A percentile compares a stretch with the other conserved stretches of the same genome.
These are phyloP conservation scores for Terebella lapidaria DNA, from an alignment of 2,888 invertebrate species.

Conservation along the genomic window DNA sequence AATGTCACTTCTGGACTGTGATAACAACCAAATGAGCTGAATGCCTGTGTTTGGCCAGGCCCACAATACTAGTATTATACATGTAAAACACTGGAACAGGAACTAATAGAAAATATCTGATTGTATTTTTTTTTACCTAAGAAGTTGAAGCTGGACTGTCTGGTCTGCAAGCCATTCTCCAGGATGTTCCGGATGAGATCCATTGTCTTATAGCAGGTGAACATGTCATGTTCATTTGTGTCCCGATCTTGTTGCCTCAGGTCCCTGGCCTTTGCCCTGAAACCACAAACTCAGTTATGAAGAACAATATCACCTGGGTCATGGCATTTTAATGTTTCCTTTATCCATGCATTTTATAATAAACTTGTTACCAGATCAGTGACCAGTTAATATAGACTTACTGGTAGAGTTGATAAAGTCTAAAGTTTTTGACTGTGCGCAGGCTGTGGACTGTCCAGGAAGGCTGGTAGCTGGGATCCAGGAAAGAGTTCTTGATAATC, in stretches of 20 bases:
- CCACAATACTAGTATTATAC: too few relatives aligned
- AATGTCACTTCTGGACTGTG: too few relatives aligned
- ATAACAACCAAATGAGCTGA: too few relatives aligned
- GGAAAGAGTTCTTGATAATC: neutral
- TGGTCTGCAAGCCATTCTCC: neutral
- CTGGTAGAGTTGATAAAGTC: neutral
- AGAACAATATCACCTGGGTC: too few relatives aligned
- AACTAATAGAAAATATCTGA: too few relatives aligned
- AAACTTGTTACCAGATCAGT: too few relatives aligned
- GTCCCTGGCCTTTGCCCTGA: neutral
- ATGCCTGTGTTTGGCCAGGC: too few relatives aligned
- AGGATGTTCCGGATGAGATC: neutral
- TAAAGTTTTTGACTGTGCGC: neutral
- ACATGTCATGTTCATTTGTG: neutral
- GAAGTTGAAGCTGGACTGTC: conserved; percentile 1
- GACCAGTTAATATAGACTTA: neutral
- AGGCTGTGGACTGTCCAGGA: neutral
- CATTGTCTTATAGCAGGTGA: neutral
- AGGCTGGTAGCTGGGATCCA: neutral
- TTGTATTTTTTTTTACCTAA: too few relatives aligned
- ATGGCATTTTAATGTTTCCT: too few relatives aligned
- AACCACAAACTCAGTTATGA: too few relatives aligned
- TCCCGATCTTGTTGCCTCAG: neutral
- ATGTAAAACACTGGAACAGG: too few relatives aligned
- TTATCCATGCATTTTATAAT: too few relatives aligned